These are phyloP conservation scores for Gymnoscopelus microlampas DNA, from an alignment of 2,797 vertebrate genomes.

Conservation along the genomic window DNA sequence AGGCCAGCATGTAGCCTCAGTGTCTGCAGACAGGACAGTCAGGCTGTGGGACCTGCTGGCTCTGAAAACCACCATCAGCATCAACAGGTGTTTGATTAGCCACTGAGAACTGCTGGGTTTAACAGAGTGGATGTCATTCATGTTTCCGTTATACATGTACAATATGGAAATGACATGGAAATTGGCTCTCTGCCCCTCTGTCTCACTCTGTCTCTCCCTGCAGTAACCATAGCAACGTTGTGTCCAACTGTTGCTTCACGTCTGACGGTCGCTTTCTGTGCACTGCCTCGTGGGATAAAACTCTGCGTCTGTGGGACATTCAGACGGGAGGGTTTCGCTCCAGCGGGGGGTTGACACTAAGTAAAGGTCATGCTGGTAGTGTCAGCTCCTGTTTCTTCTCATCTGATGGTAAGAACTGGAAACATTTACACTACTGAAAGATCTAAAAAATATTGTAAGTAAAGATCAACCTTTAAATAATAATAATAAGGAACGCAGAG, in stretches of 20 bases:
- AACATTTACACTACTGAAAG: not conserved
- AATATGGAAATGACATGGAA: too few relatives aligned
- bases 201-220: slow-evolving; percentile 22
- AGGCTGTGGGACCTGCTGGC: slow-evolving; percentile 82
- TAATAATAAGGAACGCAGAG: too few relatives aligned
- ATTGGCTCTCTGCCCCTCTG: too few relatives aligned
- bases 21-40: slow-evolving; percentile 77
- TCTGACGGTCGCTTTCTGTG: slow-evolving; percentile 78
- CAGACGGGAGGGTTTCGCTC: slow-evolving; percentile 72
- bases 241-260: slow-evolving; percentile 84
- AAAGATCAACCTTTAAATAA: too few relatives aligned
- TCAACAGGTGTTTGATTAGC: slow-evolving; percentile 65
- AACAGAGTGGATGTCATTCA: too few relatives aligned
- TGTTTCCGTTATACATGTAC: too few relatives aligned
- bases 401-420: slow-evolving; percentile 73
- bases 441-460: too few relatives aligned
- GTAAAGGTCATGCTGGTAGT: slow-evolving; percentile 73
- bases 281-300: slow-evolving; percentile 85
- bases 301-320: slow-evolving; percentile 83
- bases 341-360: slow-evolving; percentile 64
- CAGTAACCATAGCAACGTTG: slow-evolving; percentile 78
- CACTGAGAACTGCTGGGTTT: too few relatives aligned
- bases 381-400: slow-evolving; percentile 83
- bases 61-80: slow-evolving; percentile 71
- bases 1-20: slow-evolving; percentile 75